These are phyloP conservation scores for Lepus timidus DNA, from an alignment of 2,113 vertebrate genomes.

Conservation along the genomic window DNA sequence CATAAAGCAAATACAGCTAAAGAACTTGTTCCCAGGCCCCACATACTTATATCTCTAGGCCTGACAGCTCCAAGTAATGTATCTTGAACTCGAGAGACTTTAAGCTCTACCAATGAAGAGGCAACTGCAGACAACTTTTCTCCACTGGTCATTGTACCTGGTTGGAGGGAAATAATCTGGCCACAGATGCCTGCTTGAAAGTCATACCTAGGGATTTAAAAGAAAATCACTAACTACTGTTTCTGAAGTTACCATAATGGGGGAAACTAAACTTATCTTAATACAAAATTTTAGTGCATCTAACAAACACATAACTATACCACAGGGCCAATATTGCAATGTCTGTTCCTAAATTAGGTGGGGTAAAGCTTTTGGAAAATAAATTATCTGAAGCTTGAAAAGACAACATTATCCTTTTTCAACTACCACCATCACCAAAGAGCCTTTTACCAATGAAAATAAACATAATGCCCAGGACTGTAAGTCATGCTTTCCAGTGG, in stretches of 20 bases:
- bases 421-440: background rate
- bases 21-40: background rate
- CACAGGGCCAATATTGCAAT: background rate
- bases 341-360: background rate
- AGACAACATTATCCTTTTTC: background rate
- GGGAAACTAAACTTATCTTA: conserved; percentile 50
- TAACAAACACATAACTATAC: background rate
- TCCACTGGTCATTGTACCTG: background rate
- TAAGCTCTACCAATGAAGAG: background rate
- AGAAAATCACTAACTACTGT: background rate
- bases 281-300: background rate
- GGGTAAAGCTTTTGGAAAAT: background rate
- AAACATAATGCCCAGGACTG: background rate
- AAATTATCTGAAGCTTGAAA: conserved; percentile 20
- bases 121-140: conserved; percentile 26
- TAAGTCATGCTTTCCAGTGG: background rate
- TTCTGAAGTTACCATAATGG: conserved; percentile 24
- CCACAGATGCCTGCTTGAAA: background rate
- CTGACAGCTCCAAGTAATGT: background rate
- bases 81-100: conserved; percentile 16
- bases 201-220: background rate
- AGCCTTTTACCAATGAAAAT: background rate
- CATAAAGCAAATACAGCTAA: conserved; percentile 23
- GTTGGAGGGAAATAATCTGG: background rate
- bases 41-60: too few relatives aligned